Conservation (phyloP, 2,888 invertebrate genomes). For the Odontomyia ornata region DNA sequence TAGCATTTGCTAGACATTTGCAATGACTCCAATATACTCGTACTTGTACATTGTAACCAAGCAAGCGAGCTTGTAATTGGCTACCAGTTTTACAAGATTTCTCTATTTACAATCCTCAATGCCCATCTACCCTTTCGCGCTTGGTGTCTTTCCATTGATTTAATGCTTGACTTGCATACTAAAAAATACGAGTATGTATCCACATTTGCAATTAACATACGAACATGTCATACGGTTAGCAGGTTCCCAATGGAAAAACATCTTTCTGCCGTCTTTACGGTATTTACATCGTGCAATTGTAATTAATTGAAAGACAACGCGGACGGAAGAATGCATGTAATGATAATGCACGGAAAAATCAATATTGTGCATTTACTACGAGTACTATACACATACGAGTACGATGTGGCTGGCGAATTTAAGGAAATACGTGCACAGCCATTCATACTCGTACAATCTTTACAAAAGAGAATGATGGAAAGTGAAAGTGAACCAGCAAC, state of each 20-base stretch:
- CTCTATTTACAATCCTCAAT: constrained; percentile 1
- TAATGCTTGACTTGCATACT: not conserved
- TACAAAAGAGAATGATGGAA: constrained; percentile 15
- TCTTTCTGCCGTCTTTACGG: not conserved
- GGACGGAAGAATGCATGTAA: not conserved
- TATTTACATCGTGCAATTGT: not conserved
- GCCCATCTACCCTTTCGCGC: constrained; percentile 12
- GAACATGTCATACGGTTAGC: not conserved
- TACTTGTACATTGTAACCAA: too few species aligned
- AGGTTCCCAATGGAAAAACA: not conserved
- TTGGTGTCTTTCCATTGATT: not conserved
- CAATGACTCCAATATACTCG: too few species aligned
- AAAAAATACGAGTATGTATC: not conserved
- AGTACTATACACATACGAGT: too few species aligned
- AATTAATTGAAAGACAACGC: constrained; percentile 4
- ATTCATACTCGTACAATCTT: too few species aligned
- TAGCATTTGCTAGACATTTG: too few species aligned
- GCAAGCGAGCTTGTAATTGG: not conserved
- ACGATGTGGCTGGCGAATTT: not conserved
- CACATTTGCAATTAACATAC: not conserved
- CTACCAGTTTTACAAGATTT: constrained; percentile 27
- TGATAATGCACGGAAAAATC: constrained; percentile 1
- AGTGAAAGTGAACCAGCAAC: constrained; percentile 15
- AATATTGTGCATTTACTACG: constrained; percentile 11
- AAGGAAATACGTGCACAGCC: constrained; percentile 10